phyloP scores from a whole-genome alignment of 1,140 invertebrate species.

The Bombus affinis region DNA sequence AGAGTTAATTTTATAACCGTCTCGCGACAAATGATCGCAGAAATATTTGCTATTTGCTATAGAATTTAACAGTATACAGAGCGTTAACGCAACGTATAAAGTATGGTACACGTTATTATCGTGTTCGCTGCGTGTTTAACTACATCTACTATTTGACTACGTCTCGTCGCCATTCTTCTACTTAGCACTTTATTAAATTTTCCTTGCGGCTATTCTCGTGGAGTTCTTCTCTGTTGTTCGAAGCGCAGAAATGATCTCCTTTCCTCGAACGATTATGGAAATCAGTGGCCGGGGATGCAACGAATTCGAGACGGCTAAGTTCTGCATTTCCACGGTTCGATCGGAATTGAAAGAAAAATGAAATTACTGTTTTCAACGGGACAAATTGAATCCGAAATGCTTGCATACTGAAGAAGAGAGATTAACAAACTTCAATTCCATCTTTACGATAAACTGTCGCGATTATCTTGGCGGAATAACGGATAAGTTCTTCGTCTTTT shows the following conservation, averaged over 20 bases:
- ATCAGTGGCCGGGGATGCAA: constrained; percentile 4
- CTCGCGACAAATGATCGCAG: constrained; percentile 25
- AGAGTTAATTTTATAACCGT: constrained; percentile 42
- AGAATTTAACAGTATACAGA: constrained; percentile 9
- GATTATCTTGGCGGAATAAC: background rate
- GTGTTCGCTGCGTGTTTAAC: background rate
- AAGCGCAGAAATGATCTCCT: constrained; percentile 15
- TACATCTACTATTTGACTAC: background rate
- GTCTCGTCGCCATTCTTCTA: background rate
- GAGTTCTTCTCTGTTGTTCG: background rate
- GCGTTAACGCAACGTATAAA: constrained; percentile 19
- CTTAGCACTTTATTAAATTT: constrained; percentile 28
- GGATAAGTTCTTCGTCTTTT: background rate
- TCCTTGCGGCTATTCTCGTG: background rate
- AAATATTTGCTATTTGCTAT: constrained; percentile 43
- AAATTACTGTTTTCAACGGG: background rate
- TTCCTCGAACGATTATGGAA: constrained; percentile 20
- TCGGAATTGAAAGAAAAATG: background rate
- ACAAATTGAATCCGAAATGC: background rate
- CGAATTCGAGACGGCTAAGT: background rate
- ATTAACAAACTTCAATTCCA: constrained; percentile 6
- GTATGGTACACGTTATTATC: background rate
- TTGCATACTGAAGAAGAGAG: background rate
- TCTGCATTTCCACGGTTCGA: background rate
- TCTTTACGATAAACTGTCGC: background rate